phyloP scores from a whole-genome alignment of 2,113 vertebrate species.

The Scolopax mira region DNA sequence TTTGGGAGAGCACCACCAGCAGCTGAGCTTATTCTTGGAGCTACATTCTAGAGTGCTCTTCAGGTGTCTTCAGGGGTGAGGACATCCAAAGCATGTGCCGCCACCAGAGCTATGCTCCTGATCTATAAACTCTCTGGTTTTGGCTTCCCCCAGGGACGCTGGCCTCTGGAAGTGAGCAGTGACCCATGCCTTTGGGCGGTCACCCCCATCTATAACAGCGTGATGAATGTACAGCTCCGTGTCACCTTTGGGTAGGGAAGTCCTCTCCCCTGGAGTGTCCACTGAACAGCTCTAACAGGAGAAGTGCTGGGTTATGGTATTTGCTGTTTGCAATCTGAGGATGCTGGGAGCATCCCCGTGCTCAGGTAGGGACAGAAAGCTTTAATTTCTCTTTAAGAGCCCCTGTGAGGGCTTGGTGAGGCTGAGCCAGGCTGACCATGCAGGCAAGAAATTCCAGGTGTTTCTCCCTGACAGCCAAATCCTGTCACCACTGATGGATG shows the following conservation, averaged over 20 bases:
- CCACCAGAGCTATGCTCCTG: background rate
- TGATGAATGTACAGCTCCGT: accelerated
- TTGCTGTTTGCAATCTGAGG: accelerated
- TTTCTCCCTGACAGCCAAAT: background rate
- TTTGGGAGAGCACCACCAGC: background rate
- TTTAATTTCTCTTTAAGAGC: background rate
- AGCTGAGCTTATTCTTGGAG: background rate
- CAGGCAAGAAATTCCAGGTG: conserved; percentile 25
- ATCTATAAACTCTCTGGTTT: background rate
- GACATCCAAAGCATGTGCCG: background rate
- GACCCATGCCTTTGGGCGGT: background rate
- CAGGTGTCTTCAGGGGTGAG: background rate
- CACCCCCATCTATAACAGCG: accelerated
- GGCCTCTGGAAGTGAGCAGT: background rate
- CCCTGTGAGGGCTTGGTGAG: accelerated
- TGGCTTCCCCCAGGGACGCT: accelerated
- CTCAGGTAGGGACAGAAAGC: background rate
- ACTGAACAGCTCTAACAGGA: background rate
- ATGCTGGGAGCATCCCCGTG: background rate
- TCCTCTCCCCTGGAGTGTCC: background rate
- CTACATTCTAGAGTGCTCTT: background rate
- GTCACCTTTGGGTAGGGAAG: background rate
- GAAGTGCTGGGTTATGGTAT: background rate
- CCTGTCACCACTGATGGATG: background rate
- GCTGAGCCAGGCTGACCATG: background rate